Conservation (phyloP, 2,888 invertebrate genomes). For the Kryphioiulus occultus region DNA sequence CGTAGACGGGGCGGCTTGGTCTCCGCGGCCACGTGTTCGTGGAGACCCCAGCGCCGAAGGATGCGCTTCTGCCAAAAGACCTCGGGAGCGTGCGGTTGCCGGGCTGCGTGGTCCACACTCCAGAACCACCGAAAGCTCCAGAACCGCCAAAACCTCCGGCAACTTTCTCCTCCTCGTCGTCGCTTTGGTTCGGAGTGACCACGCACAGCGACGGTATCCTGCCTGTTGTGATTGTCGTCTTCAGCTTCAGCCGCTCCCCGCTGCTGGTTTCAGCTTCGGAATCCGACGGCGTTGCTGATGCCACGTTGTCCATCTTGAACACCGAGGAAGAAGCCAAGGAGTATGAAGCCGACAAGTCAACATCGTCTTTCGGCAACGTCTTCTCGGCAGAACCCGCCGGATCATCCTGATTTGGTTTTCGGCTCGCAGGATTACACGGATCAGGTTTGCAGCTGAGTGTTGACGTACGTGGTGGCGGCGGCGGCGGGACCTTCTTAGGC, state of each 20-base stretch:
- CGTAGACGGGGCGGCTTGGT: background rate
- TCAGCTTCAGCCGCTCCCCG: constrained; percentile 70
- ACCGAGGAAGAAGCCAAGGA: constrained; percentile 53
- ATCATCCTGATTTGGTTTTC: too few relatives aligned
- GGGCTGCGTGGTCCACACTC: background rate
- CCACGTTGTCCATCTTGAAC: background rate
- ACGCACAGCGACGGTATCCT: constrained; percentile 92
- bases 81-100: background rate
- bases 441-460: constrained; percentile 49
- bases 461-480: constrained; percentile 56
- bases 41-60: background rate
- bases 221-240: constrained; percentile 85
- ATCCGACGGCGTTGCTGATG: constrained; percentile 24
- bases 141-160: background rate
- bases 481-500: constrained; percentile 53
- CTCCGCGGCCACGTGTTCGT: constrained; percentile 10
- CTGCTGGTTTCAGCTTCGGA: constrained; percentile 48
- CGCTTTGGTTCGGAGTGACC: constrained; percentile 85
- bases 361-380: background rate
- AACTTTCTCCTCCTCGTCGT: constrained; percentile 73
- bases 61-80: background rate
- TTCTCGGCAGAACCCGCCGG: background rate
- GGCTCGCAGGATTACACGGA: background rate
- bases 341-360: background rate
- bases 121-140: background rate